phyloP scores from a whole-genome alignment of 2,113 vertebrate genomes.

The Camelus bactrianus region DNA sequence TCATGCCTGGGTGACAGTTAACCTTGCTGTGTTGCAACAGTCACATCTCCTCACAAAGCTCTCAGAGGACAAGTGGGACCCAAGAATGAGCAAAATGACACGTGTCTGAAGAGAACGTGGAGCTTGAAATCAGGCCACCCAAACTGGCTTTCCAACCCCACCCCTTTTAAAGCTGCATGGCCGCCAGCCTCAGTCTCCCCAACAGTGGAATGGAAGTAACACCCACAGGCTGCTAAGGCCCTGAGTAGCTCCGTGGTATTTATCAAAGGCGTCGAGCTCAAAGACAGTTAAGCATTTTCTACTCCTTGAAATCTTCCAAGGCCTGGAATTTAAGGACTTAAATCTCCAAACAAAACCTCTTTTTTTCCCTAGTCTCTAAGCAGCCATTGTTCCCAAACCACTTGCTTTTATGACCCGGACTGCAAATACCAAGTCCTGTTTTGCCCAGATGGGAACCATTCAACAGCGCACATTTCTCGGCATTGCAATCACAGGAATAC shows the following conservation, averaged over 20 bases:
- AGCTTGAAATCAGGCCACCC: not conserved
- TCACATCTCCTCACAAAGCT: not conserved
- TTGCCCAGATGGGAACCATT: conserved; percentile 33
- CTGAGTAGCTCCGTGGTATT: not conserved
- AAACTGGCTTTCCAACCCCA: not conserved
- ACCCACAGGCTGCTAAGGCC: not conserved
- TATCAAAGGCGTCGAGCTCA: not conserved
- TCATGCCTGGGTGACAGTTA: too few relatives aligned
- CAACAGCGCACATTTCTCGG: conserved; percentile 19
- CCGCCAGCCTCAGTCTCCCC: not conserved
- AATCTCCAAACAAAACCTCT: conserved; percentile 32
- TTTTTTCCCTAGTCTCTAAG: not conserved
- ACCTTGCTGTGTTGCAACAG: not conserved
- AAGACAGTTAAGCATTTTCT: not conserved
- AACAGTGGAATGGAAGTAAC: not conserved
- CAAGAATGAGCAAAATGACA: not conserved
- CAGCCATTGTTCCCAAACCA: not conserved
- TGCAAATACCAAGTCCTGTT: conserved; percentile 51
- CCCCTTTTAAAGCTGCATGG: not conserved
- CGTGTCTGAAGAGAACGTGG: not conserved
- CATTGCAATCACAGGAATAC: conserved; percentile 32
- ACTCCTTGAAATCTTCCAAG: not conserved
- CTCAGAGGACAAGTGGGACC: not conserved
- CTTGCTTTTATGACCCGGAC: not conserved
- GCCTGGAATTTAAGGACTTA: not conserved